Evolutionary conservation across 2,888 invertebrate genomes (phyloP), one percentile per base, ranked within the genome.

Genomic region (Stenodema calcarata): DNA sequence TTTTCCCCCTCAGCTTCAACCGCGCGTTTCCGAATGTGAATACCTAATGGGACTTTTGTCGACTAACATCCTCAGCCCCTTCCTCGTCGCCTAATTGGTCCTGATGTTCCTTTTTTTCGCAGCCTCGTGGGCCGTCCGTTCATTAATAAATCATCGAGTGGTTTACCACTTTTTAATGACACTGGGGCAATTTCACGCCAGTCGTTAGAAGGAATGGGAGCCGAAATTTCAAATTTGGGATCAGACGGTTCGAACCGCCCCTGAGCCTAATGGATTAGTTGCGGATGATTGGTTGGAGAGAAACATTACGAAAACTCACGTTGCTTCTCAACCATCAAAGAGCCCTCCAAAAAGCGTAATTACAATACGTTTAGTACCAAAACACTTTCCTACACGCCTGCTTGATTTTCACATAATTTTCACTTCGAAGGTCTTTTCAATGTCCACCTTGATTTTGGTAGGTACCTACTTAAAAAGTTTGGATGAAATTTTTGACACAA

Each of bases 101-200:
- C 16, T 16, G 47, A 47, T 47, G 47, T 47, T 47, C 16, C 11
- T 42, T 47, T 47, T 16, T 47, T 47, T 47, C 47, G 47, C 47
- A 12, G 69, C 7, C 69, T n/a, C 12, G 69, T 69, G 69, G 69
- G 69, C 54, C 23, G 69, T 27, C 18, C n/a, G 28, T 69, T 69
- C 69, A 69, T 69, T 69, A 23, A 69, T 69, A 69, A 69, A 69
- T 69, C 69, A 69, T 69, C 69, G 69, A 69, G 69, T 69, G 23
- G 69, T 69, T 69, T 23, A 69, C 28, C 69, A 69, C 69, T 69
- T 69, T 69, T 69, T 69, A 69, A 69, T 69, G 69, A 28, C 69
- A 69, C 69, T 28, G 18, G 28, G 28, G 27, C n/a, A 18, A 69
- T 69, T 69, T 69, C 69, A 69, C 69, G 69, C 12, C 28, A 12